Evolutionary conservation across 1,140 invertebrate species (phyloP).

Genomic region (Sipha flava): DNA sequence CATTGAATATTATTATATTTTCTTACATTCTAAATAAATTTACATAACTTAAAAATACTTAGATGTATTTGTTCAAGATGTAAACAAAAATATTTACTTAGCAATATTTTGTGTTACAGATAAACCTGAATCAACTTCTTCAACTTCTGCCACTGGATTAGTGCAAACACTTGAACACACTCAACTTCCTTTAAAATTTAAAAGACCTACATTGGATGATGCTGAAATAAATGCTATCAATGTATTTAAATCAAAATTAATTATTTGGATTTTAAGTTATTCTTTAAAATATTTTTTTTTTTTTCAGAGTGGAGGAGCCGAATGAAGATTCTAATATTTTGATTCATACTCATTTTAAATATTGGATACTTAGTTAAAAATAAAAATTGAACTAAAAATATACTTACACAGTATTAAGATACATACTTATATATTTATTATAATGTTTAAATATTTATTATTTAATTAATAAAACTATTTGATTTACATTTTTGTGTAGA

Average conservation of each 20-base stretch:
- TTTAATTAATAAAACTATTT: background rate
- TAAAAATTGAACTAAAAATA: background rate
- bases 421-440: background rate
- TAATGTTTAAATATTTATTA: background rate
- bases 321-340: background rate
- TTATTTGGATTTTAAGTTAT: too few species aligned
- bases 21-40: too few species aligned
- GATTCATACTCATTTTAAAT: background rate
- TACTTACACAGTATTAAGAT: background rate
- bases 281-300: background rate
- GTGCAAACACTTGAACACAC: background rate
- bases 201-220: background rate
- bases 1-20: too few species aligned
- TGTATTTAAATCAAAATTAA: background rate
- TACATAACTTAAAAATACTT: too few species aligned
- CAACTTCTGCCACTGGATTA: background rate
- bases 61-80: too few species aligned
- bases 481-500: too few species aligned
- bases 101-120: background rate
- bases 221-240: conserved; percentile 21
- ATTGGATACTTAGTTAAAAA: background rate
- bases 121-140: background rate
- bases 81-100: background rate
- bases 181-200: background rate
- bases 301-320: conserved; percentile 24